Percentiles rank a stretch among this genome's conserved stretches.
Conservation (phyloP, 2,888 invertebrate genomes). For the Philhelius pedissequus region DNA sequence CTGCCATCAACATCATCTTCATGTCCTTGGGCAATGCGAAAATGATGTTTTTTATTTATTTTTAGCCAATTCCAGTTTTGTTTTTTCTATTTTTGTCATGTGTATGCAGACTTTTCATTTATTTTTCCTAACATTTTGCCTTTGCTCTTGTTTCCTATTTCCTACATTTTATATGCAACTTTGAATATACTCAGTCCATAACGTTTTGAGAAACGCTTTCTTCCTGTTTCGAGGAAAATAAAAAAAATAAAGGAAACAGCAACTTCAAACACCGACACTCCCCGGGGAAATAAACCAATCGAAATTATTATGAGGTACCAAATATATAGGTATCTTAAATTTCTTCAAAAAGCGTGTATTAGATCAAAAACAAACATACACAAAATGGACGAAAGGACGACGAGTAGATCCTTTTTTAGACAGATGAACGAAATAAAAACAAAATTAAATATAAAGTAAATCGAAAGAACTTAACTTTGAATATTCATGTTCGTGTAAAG, state of each 20-base stretch:
- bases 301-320: conserved; percentile 64
- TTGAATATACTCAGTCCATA: conserved; percentile 30
- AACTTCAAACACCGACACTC: conserved; percentile 55
- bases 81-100: conserved; percentile 9
- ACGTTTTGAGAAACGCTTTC: conserved; percentile 12
- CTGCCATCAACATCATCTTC: conserved; percentile 67
- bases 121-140: conserved; percentile 31
- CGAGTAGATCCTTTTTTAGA: not conserved
- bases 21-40: conserved; percentile 66
- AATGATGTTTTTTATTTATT: conserved; percentile 61
- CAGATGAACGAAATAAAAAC: not conserved
- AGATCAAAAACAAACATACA: not conserved
- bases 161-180: conserved; percentile 41
- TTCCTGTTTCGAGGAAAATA: not conserved
- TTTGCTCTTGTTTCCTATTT: conserved; percentile 29
- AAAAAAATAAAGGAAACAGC: conserved; percentile 2
- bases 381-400: not conserved
- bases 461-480: conserved; percentile 53
- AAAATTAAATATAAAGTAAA: conserved; percentile 46
- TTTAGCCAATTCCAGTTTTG: conserved; percentile 29
- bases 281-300: conserved; percentile 67
- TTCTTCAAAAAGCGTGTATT: not conserved
- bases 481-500: conserved; percentile 46
- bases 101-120: conserved; percentile 17
- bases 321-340: conserved; percentile 31